Evolutionary conservation across 2,797 vertebrate species (phyloP).

Genomic region (Trachops cirrhosus): DNA sequence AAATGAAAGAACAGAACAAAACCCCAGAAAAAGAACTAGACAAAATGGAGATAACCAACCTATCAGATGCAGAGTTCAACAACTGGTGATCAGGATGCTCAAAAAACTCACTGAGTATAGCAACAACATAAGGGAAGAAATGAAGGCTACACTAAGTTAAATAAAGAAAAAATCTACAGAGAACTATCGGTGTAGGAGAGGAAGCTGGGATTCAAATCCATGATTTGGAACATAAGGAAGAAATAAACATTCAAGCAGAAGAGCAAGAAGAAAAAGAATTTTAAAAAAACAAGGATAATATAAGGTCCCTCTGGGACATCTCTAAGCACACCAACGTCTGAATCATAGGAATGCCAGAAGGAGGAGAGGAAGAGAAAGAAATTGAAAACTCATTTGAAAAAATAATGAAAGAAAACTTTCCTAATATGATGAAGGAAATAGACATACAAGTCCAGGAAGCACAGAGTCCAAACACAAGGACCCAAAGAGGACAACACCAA

Average conservation of each 20-base stretch:
- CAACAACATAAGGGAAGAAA: not conserved
- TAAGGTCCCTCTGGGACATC: not conserved
- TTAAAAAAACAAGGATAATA: not conserved
- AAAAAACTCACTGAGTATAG: not conserved
- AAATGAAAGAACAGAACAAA: not conserved
- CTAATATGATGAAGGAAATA: not conserved
- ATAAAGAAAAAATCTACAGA: not conserved
- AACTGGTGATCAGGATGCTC: not conserved
- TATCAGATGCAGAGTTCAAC: not conserved
- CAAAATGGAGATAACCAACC: not conserved
- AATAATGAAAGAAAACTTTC: not conserved
- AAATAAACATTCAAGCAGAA: not conserved
- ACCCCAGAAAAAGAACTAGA: not conserved
- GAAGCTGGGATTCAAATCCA: not conserved
- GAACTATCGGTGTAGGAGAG: not conserved
- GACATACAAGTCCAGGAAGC: too few relatives aligned
- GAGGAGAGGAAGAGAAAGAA: not conserved
- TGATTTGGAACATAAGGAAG: not conserved
- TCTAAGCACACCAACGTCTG: not conserved
- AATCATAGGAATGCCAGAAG: not conserved
- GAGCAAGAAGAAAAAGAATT: not conserved
- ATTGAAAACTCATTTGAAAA: not conserved
- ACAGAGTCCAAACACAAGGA: too few relatives aligned
- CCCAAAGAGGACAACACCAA: too few relatives aligned
- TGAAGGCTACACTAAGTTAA: not conserved